These are phyloP conservation scores for Gymnorhina tibicen DNA, from an alignment of 2,113 vertebrate genomes.

Conservation along the genomic window DNA sequence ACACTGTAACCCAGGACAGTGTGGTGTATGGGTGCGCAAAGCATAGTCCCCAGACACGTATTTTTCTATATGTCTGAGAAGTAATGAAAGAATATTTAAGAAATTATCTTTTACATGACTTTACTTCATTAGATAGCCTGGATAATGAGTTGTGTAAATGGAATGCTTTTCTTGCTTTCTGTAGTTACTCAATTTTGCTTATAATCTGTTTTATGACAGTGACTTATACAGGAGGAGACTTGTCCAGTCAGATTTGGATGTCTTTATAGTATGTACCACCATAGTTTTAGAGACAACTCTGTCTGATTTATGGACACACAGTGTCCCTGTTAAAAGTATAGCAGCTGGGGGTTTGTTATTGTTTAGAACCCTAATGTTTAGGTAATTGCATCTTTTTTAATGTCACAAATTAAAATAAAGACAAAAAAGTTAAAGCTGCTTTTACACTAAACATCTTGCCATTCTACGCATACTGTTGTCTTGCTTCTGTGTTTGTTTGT, in stretches of 20 bases:
- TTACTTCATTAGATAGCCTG: not conserved
- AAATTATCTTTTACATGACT: not conserved
- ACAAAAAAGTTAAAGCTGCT: not conserved
- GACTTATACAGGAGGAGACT: not conserved
- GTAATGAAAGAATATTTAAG: not conserved
- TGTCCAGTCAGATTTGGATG: not conserved
- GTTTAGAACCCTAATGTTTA: not conserved
- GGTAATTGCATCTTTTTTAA: not conserved
- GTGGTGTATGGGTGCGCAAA: not conserved
- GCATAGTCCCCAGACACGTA: not conserved
- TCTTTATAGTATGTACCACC: not conserved
- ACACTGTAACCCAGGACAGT: too few species aligned
- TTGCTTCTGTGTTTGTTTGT: not conserved
- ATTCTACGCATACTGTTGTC: not conserved
- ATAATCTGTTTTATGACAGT: not conserved
- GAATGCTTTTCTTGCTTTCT: not conserved
- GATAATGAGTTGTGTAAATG: not conserved
- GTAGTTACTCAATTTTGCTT: not conserved
- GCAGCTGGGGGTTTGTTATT: not conserved
- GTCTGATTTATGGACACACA: not conserved
- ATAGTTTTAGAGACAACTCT: not conserved
- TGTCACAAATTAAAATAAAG: not conserved
- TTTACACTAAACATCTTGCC: not conserved
- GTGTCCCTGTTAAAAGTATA: not conserved
- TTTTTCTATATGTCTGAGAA: not conserved